phyloP scores from a whole-genome alignment of 1,140 invertebrate genomes.

The Stenopsyche tienmushanensis region DNA sequence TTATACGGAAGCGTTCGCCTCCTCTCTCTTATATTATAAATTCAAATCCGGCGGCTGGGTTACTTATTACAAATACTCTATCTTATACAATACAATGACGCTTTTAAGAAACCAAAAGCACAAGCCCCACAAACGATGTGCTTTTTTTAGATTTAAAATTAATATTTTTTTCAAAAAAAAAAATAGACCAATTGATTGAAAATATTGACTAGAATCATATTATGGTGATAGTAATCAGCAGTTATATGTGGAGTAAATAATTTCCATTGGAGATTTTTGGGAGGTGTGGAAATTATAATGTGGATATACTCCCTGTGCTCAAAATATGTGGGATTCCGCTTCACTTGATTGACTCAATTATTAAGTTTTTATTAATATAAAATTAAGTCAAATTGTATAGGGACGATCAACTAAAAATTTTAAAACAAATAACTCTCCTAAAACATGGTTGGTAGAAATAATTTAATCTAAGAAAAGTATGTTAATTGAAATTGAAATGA shows the following conservation, averaged over 20 bases:
- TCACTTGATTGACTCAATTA: too few species aligned
- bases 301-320: too few species aligned
- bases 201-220: too few species aligned
- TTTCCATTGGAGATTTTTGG: too few species aligned
- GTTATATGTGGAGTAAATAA: too few species aligned
- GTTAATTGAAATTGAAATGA: too few species aligned
- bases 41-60: constrained; percentile 38
- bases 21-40: constrained; percentile 34
- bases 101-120: constrained; percentile 29
- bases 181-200: constrained; percentile 1
- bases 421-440: too few species aligned
- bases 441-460: too few species aligned
- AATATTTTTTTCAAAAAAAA: constrained; percentile 4
- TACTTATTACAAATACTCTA: constrained; percentile 37
- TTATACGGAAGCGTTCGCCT: constrained; percentile 37
- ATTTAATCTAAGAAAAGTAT: too few species aligned
- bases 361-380: not conserved
- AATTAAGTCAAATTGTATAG: not conserved
- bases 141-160: constrained; percentile 8
- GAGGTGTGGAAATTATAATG: too few species aligned
- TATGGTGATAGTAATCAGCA: too few species aligned
- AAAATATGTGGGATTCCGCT: too few species aligned
- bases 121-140: not conserved
- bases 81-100: constrained; percentile 37
- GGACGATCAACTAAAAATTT: not conserved